Evolutionary conservation across 2,888 invertebrate species (phyloP), one percentile per base, ranked within the genome.

Genomic region (Synanthedon vespiformis): DNA sequence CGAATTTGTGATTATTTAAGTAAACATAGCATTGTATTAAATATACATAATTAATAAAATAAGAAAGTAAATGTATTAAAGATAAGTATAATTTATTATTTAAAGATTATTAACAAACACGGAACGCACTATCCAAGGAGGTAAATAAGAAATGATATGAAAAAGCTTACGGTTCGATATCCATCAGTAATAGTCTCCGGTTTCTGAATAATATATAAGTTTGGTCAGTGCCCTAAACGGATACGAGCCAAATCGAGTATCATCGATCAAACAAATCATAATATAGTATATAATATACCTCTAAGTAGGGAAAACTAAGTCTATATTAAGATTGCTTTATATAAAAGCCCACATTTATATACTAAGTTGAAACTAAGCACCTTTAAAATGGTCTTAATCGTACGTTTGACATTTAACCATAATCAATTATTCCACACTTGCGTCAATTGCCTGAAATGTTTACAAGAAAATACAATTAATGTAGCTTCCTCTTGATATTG

Each of bases 221-320:
- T 44, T 44, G 44, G 44, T 44, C 44, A 44, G 44, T 44, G 44
- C 14, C 44, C 44, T 44, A 44, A 44, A 44, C 44, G 44, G 44
- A 44, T 13, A 44, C 44, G 60, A 59, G 57, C 67, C 61, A 67
- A 48, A 48, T 48, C 48, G 48, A 48, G 48, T 48, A 14, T 18
- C 48, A 48, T 48, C 48, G 22, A 48, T 48, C 48, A 48, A 16
- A 11, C 22, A 22, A 48, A 48, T 48, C 48, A 48, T 16, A 34
- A 48, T 48, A 44, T 44, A 10, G 13, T 44, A 44, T 44, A 44
- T 44, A 44, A 44, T 44, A 14, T 44, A 13, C 2, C 1, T 6
- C 44, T 8, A 44, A 44, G 44, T 44, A 14, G 44, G 44, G n/a
- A 13, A 44, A 34, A 13, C 6, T 13, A 4, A 44, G 13, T 13